Evolutionary conservation across 1,140 invertebrate species (phyloP), one percentile per base, ranked within the genome.

Genomic region (Choristoneura fumiferana): DNA sequence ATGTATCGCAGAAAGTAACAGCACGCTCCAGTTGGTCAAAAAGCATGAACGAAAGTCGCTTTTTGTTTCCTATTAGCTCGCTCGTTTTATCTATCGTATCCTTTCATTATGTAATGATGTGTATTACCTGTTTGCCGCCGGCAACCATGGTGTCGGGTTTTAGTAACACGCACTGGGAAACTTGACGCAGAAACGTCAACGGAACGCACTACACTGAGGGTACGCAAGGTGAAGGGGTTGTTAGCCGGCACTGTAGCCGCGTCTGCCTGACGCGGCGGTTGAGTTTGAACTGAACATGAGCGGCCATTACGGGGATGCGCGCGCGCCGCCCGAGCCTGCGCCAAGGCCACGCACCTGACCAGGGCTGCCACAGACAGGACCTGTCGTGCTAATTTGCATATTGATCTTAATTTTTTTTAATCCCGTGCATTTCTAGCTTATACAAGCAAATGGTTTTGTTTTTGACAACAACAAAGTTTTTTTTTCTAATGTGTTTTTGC

Each of bases 51-150:
- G 22, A 29, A 29, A 29, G 22, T 29, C 22, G 22, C 22, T 29
- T 29, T 29, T 29, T 29, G 22, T 29, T 29, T 29, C 22, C 6
- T 29, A 29, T 2, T 3, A 6, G 22, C 22, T 6, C 22, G 22
- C 22, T 29, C 22, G 22, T 6, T 2, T 2, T 3, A 29, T 29
- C 22, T n/a, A n/a, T 2, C 22, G 22, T 2, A 29, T 29, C 22
- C 2, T 29, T 6, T 52, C 13, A 56, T 67, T 71, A 59, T 58
- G 52, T 68, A 64, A 69, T 22, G 1, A 1, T 35, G 15, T 37
- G 4, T 67, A 10, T 60, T 79, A 88, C 85, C 85, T 88, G 85
- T 80, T 88, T 88, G 52, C 85, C 85, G 68, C 85, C 85, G 70
- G 83, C 85, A 56, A 88, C 85, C 85, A 87, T 88, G 58, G 67